Conservation (phyloP, 1,140 invertebrate species). For the Thaumetopoea pityocampa region DNA sequence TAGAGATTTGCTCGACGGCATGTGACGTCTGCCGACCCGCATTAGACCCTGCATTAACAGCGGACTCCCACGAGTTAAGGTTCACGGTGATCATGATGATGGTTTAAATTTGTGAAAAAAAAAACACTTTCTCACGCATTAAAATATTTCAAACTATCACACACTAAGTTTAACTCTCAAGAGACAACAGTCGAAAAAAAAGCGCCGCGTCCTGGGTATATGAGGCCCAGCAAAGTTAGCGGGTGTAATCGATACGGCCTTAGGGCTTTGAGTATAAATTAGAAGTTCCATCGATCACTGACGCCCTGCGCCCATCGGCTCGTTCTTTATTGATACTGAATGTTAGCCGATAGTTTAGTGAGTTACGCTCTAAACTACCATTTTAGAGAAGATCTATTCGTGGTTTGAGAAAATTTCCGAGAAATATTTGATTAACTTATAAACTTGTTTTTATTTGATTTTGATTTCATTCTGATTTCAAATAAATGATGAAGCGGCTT, state of each 20-base stretch:
- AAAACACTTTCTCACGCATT: conserved; percentile 13
- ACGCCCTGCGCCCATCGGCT: conserved; percentile 64
- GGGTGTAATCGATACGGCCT: conserved; percentile 67
- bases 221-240: conserved; percentile 42
- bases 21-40: too few species aligned
- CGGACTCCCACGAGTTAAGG: too few species aligned
- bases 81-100: too few species aligned
- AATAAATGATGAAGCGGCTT: too few species aligned
- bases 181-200: conserved; percentile 41
- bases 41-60: too few species aligned
- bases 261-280: conserved; percentile 69
- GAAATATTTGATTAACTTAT: conserved; percentile 1
- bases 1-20: too few species aligned
- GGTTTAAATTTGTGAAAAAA: too few species aligned
- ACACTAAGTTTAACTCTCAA: conserved; percentile 31
- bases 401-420: conserved; percentile 3
- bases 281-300: conserved; percentile 69
- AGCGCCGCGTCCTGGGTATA: conserved; percentile 28
- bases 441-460: conserved; percentile 4
- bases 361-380: conserved; percentile 27
- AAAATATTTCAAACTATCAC: conserved; percentile 20
- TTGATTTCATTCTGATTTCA: too few species aligned
- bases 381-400: conserved; percentile 23
- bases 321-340: conserved; percentile 65
- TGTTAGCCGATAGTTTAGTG: conserved; percentile 55